Base-by-base conservation (phyloP, 2,113 vertebrate genomes). In the Camelus bactrianus region DNA sequence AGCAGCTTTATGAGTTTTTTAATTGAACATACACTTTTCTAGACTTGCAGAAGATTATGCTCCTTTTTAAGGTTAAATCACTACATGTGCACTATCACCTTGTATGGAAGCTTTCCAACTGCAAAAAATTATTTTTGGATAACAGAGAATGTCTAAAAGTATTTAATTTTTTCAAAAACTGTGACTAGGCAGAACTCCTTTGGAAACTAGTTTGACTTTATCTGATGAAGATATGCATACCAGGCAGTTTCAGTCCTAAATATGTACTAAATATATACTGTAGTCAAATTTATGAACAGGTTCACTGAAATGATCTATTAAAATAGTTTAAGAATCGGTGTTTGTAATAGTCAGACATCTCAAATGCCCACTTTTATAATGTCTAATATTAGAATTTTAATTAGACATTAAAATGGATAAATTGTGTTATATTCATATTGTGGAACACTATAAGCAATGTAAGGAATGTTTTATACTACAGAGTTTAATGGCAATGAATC, bases 21-120 rank as follows among this genome's bases (percentile, higher is more conserved):
- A 15, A 60, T 60, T 58, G 30, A 73, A 60, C 30, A 46, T 54
- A 32, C 35, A 83, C 62, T 8, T 48, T 82, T 72, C 89, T 60
- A 69, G 15, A 82, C 35, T 35, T 77, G 67, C n/a, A 89, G n/a
- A 93, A 96, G 60, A 56, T 75, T 48, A 64, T 89, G 46, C 15
- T 92, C 6, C 19, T 92, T 95, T 91, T 89, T 80, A 92, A 85
- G 30, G 19, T 85, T 62, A 84, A 65, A 56, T 88, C 87, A 88
- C 54, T 87, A 0, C 67, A 54, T 46, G 8, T 54, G 67, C 26
- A 69, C 0, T 52, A 48, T 46, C 70, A 16, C 15, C 16, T 46
- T 83, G 0, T 65, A 20, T 64, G 48, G 86, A 93, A 73, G 15
- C 54, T 93, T 81, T 93, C 4, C 26, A 87, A 10, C n/a, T 95